phyloP scores from a whole-genome alignment of 2,113 vertebrate genomes.

The Chrysochloris asiatica region DNA sequence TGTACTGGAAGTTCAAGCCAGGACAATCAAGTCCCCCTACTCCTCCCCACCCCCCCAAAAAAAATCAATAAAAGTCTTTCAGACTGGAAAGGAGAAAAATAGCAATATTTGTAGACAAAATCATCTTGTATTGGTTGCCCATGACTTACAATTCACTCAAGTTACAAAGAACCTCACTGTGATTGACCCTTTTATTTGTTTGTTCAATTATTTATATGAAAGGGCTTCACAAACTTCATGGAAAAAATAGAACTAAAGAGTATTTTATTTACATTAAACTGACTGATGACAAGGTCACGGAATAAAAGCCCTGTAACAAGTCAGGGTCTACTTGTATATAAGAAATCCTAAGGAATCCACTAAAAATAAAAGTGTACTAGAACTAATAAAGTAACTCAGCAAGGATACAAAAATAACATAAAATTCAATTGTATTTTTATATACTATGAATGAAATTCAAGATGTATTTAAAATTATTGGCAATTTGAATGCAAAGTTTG shows the following conservation, averaged over 20 bases:
- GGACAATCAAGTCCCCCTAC: neutral
- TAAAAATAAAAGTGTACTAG: neutral
- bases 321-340: neutral
- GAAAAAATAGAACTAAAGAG: too few species aligned
- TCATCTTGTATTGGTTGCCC: neutral
- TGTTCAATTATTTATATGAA: too few species aligned
- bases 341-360: neutral
- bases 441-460: neutral
- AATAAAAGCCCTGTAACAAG: neutral
- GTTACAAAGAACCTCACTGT: neutral
- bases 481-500: too few species aligned
- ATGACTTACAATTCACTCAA: neutral
- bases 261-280: neutral
- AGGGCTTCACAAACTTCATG: too few species aligned
- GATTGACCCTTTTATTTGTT: too few species aligned
- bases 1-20: neutral
- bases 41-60: too few species aligned
- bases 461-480: too few species aligned
- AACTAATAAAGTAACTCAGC: neutral
- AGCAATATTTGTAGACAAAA: neutral
- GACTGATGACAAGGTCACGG: neutral
- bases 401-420: neutral
- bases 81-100: neutral
- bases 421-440: neutral
- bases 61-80: neutral